Conservation (phyloP, 2,113 vertebrate genomes). For the Collichthys lucidus region DNA sequence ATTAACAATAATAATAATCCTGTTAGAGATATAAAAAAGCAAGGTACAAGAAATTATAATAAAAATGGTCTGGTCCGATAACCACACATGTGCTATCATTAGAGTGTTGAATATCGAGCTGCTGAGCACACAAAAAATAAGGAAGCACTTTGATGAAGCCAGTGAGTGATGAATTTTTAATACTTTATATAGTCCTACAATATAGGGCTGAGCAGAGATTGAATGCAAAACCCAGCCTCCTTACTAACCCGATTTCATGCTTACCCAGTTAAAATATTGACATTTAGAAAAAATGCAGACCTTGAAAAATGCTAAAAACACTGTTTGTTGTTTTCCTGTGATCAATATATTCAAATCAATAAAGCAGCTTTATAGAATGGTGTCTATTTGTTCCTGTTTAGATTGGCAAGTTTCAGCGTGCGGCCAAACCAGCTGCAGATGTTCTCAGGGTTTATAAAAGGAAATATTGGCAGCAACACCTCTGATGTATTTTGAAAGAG, state of each 20-base stretch:
- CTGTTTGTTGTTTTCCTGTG: neutral
- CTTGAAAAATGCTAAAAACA: neutral
- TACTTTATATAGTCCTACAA: neutral
- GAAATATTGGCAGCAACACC: neutral
- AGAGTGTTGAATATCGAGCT: neutral
- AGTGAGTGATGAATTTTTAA: neutral
- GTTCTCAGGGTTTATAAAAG: neutral
- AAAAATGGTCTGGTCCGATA: neutral
- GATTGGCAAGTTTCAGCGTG: neutral
- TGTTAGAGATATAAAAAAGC: neutral
- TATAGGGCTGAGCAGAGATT: neutral
- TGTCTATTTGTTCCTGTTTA: neutral
- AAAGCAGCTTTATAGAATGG: neutral
- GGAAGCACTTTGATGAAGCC: neutral
- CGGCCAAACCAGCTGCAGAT: neutral
- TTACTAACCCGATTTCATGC: neutral
- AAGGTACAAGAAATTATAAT: neutral
- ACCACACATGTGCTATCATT: neutral
- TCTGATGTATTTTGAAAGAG: neutral
- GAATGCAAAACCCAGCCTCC: neutral
- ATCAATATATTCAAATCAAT: constrained; percentile 11
- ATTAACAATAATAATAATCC: neutral
- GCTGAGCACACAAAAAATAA: neutral
- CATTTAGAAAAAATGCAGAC: neutral
- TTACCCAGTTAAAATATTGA: neutral